Evolutionary conservation across 2,797 vertebrate species (phyloP).

Genomic region (Odontamblyopus rebecca): DNA sequence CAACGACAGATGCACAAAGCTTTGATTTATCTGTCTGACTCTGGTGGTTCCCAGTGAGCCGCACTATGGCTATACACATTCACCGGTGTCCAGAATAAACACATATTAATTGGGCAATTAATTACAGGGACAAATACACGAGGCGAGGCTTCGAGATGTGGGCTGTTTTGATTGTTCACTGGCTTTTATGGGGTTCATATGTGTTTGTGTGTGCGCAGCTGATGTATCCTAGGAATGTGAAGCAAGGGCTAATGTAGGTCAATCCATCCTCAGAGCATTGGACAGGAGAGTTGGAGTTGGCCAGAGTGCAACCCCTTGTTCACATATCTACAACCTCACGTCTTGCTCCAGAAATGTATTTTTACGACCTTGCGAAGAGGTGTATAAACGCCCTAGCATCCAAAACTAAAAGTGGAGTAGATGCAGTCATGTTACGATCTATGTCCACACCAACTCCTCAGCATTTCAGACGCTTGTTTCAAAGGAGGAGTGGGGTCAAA

Average conservation of each 20-base stretch:
- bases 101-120: conserved; percentile 79
- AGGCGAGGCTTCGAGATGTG: conserved; percentile 57
- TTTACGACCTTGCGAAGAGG: conserved; percentile 21
- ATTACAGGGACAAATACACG: conserved; percentile 72
- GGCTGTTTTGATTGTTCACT: conserved; percentile 63
- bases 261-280: conserved; percentile 66
- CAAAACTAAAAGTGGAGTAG: conserved; percentile 35
- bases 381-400: conserved; percentile 29
- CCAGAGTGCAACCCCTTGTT: conserved; percentile 46
- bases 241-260: conserved; percentile 76
- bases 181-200: conserved; percentile 31
- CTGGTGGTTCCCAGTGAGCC: conserved; percentile 66
- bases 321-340: conserved; percentile 44
- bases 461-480: conserved; percentile 48
- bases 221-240: conserved; percentile 52
- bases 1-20: conserved; percentile 74
- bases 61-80: conserved; percentile 49
- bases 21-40: conserved; percentile 81
- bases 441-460: conserved; percentile 37
- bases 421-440: conserved; percentile 14
- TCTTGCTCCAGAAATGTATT: conserved; percentile 36
- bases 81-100: conserved; percentile 77
- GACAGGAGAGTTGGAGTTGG: conserved; percentile 49
- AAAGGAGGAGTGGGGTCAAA: conserved; percentile 42
- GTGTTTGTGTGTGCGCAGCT: conserved; percentile 16